A percentile compares a stretch with the other conserved stretches of the same genome.
Conservation (phyloP, 2,797 vertebrate species). For the Buceros bicornis region DNA sequence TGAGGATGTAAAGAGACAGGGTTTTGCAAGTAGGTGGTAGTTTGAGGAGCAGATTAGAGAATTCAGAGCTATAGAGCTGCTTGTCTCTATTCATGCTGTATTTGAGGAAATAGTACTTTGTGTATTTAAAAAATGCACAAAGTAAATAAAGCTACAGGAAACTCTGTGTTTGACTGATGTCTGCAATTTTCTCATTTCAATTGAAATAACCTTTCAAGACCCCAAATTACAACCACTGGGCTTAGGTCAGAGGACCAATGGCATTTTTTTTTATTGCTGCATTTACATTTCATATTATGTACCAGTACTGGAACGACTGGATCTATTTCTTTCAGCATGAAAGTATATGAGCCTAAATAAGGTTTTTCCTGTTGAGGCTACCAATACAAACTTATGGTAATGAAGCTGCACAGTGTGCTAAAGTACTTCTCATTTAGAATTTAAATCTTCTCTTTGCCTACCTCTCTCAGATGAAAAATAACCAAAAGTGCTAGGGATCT, state of each 20-base stretch:
- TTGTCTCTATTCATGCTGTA: neutral
- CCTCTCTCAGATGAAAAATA: conserved; percentile 29
- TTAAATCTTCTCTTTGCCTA: conserved; percentile 3
- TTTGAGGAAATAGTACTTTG: neutral
- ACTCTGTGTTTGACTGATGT: neutral
- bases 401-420: neutral
- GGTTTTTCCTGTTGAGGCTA: neutral
- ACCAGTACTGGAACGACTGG: neutral
- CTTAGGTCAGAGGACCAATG: neutral
- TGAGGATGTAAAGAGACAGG: fast-evolving
- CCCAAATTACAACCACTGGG: neutral
- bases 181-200: neutral
- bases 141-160: neutral
- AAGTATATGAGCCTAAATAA: neutral
- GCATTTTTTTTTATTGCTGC: neutral
- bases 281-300: conserved; percentile 16
- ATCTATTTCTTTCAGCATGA: conserved; percentile 6
- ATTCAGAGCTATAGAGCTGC: neutral
- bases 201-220: neutral
- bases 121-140: neutral
- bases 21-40: neutral
- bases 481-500: neutral
- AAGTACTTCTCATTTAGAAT: neutral
- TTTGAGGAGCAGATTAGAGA: neutral
- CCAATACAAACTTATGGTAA: neutral